Evolutionary conservation across 2,113 vertebrate genomes (phyloP), one percentile per base, ranked within the genome.

Genomic region (Donacobius atricapilla): DNA sequence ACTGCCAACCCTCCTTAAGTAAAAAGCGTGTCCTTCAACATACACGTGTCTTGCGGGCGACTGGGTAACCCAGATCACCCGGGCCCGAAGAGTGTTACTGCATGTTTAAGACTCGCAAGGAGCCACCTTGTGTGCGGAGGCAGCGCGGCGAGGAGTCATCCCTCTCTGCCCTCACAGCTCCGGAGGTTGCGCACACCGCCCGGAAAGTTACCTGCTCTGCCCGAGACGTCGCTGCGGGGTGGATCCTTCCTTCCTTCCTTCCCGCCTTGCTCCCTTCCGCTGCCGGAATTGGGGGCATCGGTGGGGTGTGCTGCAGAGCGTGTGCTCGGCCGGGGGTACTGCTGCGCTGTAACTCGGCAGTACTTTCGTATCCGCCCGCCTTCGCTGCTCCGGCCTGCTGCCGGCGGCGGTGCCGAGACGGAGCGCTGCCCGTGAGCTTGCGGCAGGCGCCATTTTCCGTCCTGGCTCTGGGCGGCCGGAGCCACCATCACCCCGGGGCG

Each of bases 381-480:
- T 44, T 21, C 10, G 16, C 47, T 33, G 21, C 7, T 31, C 10
- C 66, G 7, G 45, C 37, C 47, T 16, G 15, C 45, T 35, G 65
- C 45, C 1, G 5, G 31, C 4, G 10, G 20, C 3, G 21, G 15
- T 16, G 37, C 37, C 14, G 21, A 44, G 37, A 7, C 2, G 2
- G 5, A 37, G 2, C 16, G 4, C 10, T 2, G 56, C 39, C 45
- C 2, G 16, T 4, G 25, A 37, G 31, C 6, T 24, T 5, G 56
- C 47, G 3, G 4, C 13, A 21, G 8, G 16, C 7, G 21, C 21
- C 27, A 20, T 71, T 53, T 24, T 19, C 45, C 25, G 5, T 24
- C 45, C 21, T 20, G 4, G 5, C 37, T 2, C 24, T 3, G 2
- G 4, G 9, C 3, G 0, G 11, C 4, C 4, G 19, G 5, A 24